Conservation (phyloP, 2,888 invertebrate genomes). For the Drosophila neutralis region DNA sequence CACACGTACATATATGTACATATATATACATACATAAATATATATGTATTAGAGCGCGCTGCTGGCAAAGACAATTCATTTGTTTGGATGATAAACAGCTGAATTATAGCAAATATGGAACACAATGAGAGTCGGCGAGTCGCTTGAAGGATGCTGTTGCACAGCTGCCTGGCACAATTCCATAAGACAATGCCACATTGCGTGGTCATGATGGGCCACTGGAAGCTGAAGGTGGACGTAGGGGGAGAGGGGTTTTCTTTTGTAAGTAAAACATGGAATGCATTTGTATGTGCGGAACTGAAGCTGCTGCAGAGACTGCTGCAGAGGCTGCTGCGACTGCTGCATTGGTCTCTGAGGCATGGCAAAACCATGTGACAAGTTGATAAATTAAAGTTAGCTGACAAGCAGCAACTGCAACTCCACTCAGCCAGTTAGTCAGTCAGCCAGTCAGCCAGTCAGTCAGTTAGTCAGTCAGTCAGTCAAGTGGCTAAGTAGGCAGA, state of each 20-base stretch:
- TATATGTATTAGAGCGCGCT: constrained; percentile 14
- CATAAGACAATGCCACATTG: constrained; percentile 57
- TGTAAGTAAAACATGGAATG: constrained; percentile 51
- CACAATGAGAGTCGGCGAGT: constrained; percentile 60
- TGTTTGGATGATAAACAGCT: constrained; percentile 76
- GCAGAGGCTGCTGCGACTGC: constrained; percentile 4
- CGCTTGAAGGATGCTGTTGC: constrained; percentile 32
- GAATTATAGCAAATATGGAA: constrained; percentile 73
- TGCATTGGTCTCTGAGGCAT: constrained; percentile 17
- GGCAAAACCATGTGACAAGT: constrained; percentile 68
- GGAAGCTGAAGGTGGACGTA: background rate
- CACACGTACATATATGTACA: constrained; percentile 6
- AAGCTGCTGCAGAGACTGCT: constrained; percentile 1
- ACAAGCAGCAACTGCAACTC: constrained; percentile 33
- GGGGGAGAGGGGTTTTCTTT: background rate
- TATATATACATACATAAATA: constrained; percentile 9
- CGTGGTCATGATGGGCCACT: constrained; percentile 34
- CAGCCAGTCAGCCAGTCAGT: constrained; percentile 38
- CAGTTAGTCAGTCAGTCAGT: constrained; percentile 28
- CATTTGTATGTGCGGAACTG: constrained; percentile 37
- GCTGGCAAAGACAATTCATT: constrained; percentile 75
- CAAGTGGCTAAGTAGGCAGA: constrained; percentile 52
- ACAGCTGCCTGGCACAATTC: constrained; percentile 40
- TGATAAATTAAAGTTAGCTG: constrained; percentile 71
- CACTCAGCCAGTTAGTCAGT: constrained; percentile 21